phyloP scores from a whole-genome alignment of 1,140 invertebrate species.

The Neodiprion fabricii region DNA sequence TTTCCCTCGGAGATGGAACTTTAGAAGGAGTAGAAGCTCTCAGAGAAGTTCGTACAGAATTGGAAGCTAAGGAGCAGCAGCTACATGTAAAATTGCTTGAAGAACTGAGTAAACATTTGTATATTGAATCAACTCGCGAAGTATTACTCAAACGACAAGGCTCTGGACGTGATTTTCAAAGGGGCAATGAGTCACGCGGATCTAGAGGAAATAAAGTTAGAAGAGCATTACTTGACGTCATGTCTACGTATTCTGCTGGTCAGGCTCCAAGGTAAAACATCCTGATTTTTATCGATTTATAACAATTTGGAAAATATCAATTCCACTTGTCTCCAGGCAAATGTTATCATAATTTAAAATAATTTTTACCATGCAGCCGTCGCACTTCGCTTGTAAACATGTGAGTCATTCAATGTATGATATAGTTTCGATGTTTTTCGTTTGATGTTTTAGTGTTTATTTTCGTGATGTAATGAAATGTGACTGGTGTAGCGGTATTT shows the following conservation, averaged over 20 bases:
- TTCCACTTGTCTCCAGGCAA: slow-evolving; percentile 11
- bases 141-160: slow-evolving; percentile 67
- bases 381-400: slow-evolving; percentile 7
- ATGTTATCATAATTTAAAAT: slow-evolving; percentile 9
- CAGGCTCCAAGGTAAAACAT: slow-evolving; percentile 33
- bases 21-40: slow-evolving; percentile 83
- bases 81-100: slow-evolving; percentile 74
- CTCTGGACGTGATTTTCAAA: slow-evolving; percentile 66
- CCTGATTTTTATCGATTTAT: slow-evolving; percentile 12
- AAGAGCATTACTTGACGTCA: slow-evolving; percentile 44
- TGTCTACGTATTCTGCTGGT: slow-evolving; percentile 29
- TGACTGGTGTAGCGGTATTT: not conserved
- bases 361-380: not conserved
- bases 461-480: not conserved
- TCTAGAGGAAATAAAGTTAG: slow-evolving; percentile 55
- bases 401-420: not conserved
- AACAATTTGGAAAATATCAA: slow-evolving; percentile 13
- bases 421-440: not conserved
- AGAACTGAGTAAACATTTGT: slow-evolving; percentile 78
- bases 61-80: slow-evolving; percentile 76
- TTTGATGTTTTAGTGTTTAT: not conserved
- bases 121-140: slow-evolving; percentile 70
- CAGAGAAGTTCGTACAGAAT: slow-evolving; percentile 75
- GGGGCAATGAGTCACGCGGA: slow-evolving; percentile 61
- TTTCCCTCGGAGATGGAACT: slow-evolving; percentile 72